These are phyloP conservation scores for Drosophila novamexicana DNA, from an alignment of 1,140 invertebrate species.

Conservation along the genomic window DNA sequence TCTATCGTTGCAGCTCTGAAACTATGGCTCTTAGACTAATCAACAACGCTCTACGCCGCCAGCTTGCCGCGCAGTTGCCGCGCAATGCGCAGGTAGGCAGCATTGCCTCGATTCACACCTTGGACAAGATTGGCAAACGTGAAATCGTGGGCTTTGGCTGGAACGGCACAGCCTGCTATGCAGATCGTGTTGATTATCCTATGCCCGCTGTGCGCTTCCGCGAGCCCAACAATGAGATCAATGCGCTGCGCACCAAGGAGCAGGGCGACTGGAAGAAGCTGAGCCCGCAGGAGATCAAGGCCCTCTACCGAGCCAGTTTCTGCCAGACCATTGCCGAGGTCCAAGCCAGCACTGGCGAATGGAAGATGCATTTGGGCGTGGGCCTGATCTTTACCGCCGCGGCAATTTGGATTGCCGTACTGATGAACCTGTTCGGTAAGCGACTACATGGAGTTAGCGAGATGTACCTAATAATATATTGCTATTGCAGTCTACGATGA, in stretches of 20 bases:
- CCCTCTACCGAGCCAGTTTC: slow-evolving; percentile 95
- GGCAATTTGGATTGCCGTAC: slow-evolving; percentile 89
- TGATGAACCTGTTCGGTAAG: slow-evolving; percentile 90
- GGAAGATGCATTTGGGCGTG: slow-evolving; percentile 91
- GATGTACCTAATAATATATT: not conserved
- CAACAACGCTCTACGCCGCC: slow-evolving; percentile 66
- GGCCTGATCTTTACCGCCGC: slow-evolving; percentile 86
- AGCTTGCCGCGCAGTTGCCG: slow-evolving; percentile 68
- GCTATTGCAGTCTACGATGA: slow-evolving; percentile 89
- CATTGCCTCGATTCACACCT: slow-evolving; percentile 72
- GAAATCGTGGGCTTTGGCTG: slow-evolving; percentile 96
- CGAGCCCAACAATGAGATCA: slow-evolving; percentile 87
- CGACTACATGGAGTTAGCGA: not conserved
- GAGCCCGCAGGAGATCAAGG: slow-evolving; percentile 95
- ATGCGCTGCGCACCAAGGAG: slow-evolving; percentile 94
- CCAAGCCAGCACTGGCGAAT: slow-evolving; percentile 93
- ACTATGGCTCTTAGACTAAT: slow-evolving; percentile 80
- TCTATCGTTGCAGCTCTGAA: slow-evolving; percentile 32
- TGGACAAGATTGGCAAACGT: slow-evolving; percentile 90
- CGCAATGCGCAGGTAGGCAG: slow-evolving; percentile 64
- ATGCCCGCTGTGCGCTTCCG: slow-evolving; percentile 96
- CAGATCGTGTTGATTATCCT: slow-evolving; percentile 92
- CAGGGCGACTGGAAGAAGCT: slow-evolving; percentile 97
- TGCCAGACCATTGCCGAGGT: slow-evolving; percentile 97
- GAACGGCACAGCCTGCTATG: slow-evolving; percentile 92